phyloP scores from a whole-genome alignment of 2,888 invertebrate genomes.

The Hydrotaea cyrtoneurina region DNA sequence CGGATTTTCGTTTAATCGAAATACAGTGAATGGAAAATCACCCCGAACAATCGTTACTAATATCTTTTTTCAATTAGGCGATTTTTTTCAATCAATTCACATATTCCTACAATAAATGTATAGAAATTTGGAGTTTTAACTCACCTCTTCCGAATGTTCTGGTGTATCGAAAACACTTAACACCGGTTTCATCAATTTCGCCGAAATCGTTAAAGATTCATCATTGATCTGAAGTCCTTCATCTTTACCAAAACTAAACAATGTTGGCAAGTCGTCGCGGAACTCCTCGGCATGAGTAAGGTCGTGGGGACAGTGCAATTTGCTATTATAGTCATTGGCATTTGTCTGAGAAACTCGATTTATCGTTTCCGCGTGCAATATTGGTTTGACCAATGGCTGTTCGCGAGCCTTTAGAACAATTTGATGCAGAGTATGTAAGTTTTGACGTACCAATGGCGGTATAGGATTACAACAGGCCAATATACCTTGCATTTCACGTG shows the following conservation, averaged over 20 bases:
- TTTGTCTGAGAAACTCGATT: slow-evolving; percentile 66
- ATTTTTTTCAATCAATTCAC: too few relatives aligned
- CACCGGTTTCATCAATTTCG: slow-evolving; percentile 66
- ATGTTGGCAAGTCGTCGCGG: slow-evolving; percentile 83
- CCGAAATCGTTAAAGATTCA: background rate
- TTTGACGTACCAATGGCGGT: slow-evolving; percentile 86
- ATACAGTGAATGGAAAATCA: too few relatives aligned
- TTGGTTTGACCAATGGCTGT: slow-evolving; percentile 85
- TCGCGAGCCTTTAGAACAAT: slow-evolving; percentile 87
- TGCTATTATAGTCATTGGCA: slow-evolving; percentile 81
- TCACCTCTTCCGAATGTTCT: slow-evolving; percentile 71
- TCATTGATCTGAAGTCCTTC: background rate
- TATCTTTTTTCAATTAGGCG: too few relatives aligned
- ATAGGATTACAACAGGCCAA: slow-evolving; percentile 96
- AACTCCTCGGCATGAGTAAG: slow-evolving; percentile 82
- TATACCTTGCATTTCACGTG: slow-evolving; percentile 95
- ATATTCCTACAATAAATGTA: too few relatives aligned
- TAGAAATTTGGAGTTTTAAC: slow-evolving; percentile 5
- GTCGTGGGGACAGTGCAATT: slow-evolving; percentile 85
- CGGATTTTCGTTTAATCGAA: too few relatives aligned
- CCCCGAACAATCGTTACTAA: too few relatives aligned
- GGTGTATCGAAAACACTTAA: slow-evolving; percentile 76
- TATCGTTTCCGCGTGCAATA: slow-evolving; percentile 73
- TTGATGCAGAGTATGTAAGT: slow-evolving; percentile 84
- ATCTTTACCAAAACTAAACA: slow-evolving; percentile 75